Evolutionary conservation across 2,113 vertebrate genomes (phyloP).

Genomic region (Riparia riparia): DNA sequence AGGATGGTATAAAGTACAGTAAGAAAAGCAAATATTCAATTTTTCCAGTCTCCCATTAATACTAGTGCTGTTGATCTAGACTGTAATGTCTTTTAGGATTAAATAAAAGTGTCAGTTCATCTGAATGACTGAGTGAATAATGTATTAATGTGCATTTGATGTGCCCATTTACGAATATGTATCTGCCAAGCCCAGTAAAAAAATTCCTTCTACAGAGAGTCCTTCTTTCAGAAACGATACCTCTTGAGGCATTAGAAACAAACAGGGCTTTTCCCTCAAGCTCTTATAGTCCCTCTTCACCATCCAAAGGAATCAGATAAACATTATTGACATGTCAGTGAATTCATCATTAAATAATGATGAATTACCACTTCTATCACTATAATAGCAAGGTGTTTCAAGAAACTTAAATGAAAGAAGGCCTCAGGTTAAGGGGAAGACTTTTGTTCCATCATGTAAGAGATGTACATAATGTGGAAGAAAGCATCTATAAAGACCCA

Average conservation of each 20-base stretch:
- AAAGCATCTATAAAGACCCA: conserved; percentile 28
- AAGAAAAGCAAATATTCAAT: conserved; percentile 40
- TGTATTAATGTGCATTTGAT: conserved; percentile 62
- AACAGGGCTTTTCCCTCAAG: conserved; percentile 40
- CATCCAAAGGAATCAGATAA: conserved; percentile 45
- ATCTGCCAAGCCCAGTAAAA: conserved; percentile 49
- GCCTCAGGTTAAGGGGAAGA: conserved; percentile 6
- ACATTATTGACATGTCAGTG: conserved; percentile 46
- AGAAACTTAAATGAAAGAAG: conserved; percentile 31
- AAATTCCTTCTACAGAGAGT: background rate
- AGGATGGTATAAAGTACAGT: background rate
- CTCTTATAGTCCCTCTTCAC: conserved; percentile 2
- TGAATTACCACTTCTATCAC: conserved; percentile 20
- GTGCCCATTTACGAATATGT: conserved; percentile 42
- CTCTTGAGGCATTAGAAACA: conserved; percentile 52
- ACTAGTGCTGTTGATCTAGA: background rate
- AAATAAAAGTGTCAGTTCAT: conserved; percentile 56
- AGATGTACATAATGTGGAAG: background rate
- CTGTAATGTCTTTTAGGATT: conserved; percentile 46
- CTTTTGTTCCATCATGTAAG: conserved; percentile 26
- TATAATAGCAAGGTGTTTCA: conserved; percentile 25
- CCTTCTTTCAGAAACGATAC: conserved; percentile 10
- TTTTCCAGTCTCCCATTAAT: conserved; percentile 48
- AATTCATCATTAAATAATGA: conserved; percentile 59
- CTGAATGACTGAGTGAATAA: conserved; percentile 68